Evolutionary conservation across 1,140 invertebrate genomes (phyloP), one percentile per base, ranked within the genome.

Genomic region (Cryptotermes secundus): DNA sequence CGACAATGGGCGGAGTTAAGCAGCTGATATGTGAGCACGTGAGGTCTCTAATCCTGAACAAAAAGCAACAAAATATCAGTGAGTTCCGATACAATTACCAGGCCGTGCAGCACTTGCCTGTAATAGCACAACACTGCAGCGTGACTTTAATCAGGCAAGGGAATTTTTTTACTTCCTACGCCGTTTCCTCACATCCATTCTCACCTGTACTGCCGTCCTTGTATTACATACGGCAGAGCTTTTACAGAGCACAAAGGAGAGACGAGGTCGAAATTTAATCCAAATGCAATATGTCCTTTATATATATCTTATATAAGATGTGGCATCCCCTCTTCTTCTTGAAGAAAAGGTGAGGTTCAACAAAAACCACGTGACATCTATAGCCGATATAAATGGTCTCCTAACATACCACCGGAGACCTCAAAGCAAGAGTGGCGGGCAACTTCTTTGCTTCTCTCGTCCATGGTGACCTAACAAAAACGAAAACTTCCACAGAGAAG

Each of bases 341-440:
- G 7, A 72, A 72, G 59, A 65, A 72, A 49, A 31, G 59, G 59
- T 31, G 59, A 72, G 59, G 26, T 72, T 72, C 59, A 72, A 72
- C 59, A 72, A 31, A 72, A 38, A n/a, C 26, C 59, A 72, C 53
- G 59, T 14, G 26, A 72, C 59, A 31, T 72, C 59, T 72, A 72
- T 72, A 72, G 59, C 9, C 59, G 59, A 72, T 72, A 72, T 72
- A 31, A 72, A 72, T 72, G 59, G 59, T 31, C 59, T 72, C 59
- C 26, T 31, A 72, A 72, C 59, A 72, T 31, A 31, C 26, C 59
- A 26, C 59, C 10, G 16, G 59, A 26, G 59, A n/a, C 59, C n/a
- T 72, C 14, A 49, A 31, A 9, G 59, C 59, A 72, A 72, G n/a
- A 72, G 59, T 72, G 59, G n/a, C 59, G 16, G 45, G 38, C 38